Evolutionary conservation across 2,888 invertebrate genomes (phyloP), one percentile per base, ranked within the genome.

Genomic region (Tortricodes alternella): DNA sequence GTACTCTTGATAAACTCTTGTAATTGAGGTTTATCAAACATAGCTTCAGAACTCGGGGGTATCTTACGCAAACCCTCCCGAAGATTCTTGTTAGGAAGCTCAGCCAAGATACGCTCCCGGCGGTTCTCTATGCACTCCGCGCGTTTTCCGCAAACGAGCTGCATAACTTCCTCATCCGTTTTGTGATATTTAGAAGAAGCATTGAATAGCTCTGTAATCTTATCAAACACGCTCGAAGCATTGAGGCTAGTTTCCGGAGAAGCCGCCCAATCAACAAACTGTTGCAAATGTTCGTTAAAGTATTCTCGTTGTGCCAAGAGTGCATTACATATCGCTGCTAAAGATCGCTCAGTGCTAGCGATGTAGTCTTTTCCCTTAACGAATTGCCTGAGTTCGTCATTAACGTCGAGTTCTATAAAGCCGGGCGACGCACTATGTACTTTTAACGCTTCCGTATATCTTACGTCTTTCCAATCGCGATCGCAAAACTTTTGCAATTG

Each of bases 51-150:
- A 46, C 57, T 58, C 8, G 57, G 51, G 23, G 51, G 51, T 19
- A 58, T 58, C 39, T 51, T 58, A 51, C 57, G 51, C 51, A 58
- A 49, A 58, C 57, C 51, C 51, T 51, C 57, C 11, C 51, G 46
- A 11, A 58, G 46, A 13, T 24, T 41, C 23, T 48, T 59, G 18
- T 55, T 59, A 2, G 53, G 35, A 13, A 55, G 4, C 13, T 59
- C 51, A 6, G 16, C 29, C 21, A 59, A 29, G 53, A 59, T 59
- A 48, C 59, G 59, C 34, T 59, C 59, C 41, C 59, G 34, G 23
- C 59, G 59, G 50, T 11, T 50, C 23, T 59, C 46, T 11, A 59
- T 49, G 35, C 27, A 59, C 15, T 59, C 53, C 1, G 59, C 59
- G 9, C 59, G 50, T 44, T 59, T 59, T 15, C 51, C 51, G 24